Evolutionary conservation across 2,888 invertebrate species (phyloP), one percentile per base, ranked within the genome.

Genomic region (Druceiella hillmani): DNA sequence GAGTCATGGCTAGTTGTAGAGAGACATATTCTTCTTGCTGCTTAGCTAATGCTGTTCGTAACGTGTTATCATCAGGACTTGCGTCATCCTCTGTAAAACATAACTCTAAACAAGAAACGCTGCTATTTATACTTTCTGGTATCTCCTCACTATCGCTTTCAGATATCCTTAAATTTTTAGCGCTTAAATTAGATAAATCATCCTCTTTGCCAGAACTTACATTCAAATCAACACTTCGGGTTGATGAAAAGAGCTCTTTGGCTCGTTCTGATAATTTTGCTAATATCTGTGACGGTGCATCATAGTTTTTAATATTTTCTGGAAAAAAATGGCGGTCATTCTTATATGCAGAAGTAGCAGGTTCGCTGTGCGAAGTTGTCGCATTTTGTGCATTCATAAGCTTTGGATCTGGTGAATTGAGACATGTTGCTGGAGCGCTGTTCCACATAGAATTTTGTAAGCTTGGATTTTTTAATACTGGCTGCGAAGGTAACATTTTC

Each of bases 361-460:
- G 69, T 52, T 71, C 71, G 52, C 69, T 66, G 17, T 55, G 58
- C 1, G 68, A 64, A 13, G 64, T 59, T 2, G 51, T 48, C 22
- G 66, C 64, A 28, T 55, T 50, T 40, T 54, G 53, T 3, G 57
- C 50, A n/a, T n/a, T n/a, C 6, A 53, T 50, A 3, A 54, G 51
- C 48, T 64, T 61, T 3, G 68, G 59, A 39, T 66, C 71, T 15
- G 79, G 79, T 3, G 81, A 79, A 53, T 74, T 79, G 2, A 79
- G 64, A 48, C 78, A 78, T 10, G 79, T 78, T 0, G 79, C 66
- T 3, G 79, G 78, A 15, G 79, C 78, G 56, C 80, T 79, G 25
- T 65, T 67, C 53, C 75, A 76, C 16, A 51, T 50, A 1, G 58
- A 55, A 12, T 58, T 58, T n/a, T n/a, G n/a, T n/a, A n/a, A n/a